Conservation (phyloP, 2,113 vertebrate species). For the Myanophis thanlyinensis region DNA sequence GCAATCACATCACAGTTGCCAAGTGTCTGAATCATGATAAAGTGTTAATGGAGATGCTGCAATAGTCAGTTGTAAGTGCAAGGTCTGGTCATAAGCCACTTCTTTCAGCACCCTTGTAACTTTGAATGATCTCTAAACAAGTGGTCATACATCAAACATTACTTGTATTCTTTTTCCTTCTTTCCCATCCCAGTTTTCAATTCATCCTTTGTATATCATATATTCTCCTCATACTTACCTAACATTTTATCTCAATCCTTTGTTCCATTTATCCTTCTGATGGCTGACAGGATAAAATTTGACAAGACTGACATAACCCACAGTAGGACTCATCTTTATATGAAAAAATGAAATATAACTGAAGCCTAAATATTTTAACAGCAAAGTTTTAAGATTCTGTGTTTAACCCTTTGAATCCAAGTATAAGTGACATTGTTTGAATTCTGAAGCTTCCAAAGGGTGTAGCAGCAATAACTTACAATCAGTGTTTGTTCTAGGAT, state of each 20-base stretch:
- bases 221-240: conserved; percentile 44
- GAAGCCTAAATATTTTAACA: conserved; percentile 52
- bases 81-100: background rate
- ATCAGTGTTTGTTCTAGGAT: background rate
- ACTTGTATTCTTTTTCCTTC: background rate
- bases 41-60: background rate
- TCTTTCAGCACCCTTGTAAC: background rate
- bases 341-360: conserved; percentile 28
- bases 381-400: conserved; percentile 41
- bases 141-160: background rate
- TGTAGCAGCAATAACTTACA: background rate
- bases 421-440: background rate
- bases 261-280: conserved; percentile 60
- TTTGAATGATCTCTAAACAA: background rate
- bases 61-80: background rate
- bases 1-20: background rate
- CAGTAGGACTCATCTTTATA: conserved; percentile 48
- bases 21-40: background rate
- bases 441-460: background rate
- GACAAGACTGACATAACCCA: conserved; percentile 58
- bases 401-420: conserved; percentile 26
- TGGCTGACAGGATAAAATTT: conserved; percentile 61
- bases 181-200: conserved; percentile 29
- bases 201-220: conserved; percentile 27
- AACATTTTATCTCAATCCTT: conserved; percentile 53